Base-by-base conservation (phyloP, 2,113 vertebrate genomes). In the Cheilinus undulatus region DNA sequence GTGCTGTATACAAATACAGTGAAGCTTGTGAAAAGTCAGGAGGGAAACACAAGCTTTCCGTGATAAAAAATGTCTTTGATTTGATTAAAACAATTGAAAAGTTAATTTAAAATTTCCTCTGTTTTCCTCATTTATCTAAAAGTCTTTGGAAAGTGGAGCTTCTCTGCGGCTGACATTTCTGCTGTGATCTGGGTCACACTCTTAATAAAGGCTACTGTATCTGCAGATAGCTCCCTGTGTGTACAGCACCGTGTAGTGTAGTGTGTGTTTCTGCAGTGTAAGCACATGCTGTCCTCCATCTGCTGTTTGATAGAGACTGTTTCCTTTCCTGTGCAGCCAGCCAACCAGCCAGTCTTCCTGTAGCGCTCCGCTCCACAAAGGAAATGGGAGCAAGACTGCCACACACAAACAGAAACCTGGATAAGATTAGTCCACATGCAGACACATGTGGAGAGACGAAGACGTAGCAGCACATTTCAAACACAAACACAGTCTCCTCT, bases 261-360 rank as follows among this genome's bases (percentile, higher is more conserved):
- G 57, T 80, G 87, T 76, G 58, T 60, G 58, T 86, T 91, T 91
- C 62, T 92, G 91, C 91, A 77, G 68, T 73, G 81, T 89, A 90
- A 91, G 91, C 91, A 90, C 88, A 92, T 75, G 91, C 84, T 87
- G 88, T 91, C 88, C 87, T 82, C 90, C 92, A 92, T 91, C 92
- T 93, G 92, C 85, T 81, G 83, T 77, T 90, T 85, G 88, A 91
- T 85, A 85, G 78, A 84, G 77, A 83, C 86, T 20, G 77, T 84
- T 94, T 93, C 92, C 91, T 92, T 92, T 92, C 89, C 90, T 91
- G 80, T 86, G 79, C 80, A 78, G 90, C 85, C 85, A 57, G 83
- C 80, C 83, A 83, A 75, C 71, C 82, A 81, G 83, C 73, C 81
- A 67, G 82, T 52, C 76, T 93, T 93, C 92, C 92, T 93, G 92